Evolutionary conservation across 2,888 invertebrate genomes (phyloP), one percentile per base, ranked within the genome.

Genomic region (Ceraclea dissimilis): DNA sequence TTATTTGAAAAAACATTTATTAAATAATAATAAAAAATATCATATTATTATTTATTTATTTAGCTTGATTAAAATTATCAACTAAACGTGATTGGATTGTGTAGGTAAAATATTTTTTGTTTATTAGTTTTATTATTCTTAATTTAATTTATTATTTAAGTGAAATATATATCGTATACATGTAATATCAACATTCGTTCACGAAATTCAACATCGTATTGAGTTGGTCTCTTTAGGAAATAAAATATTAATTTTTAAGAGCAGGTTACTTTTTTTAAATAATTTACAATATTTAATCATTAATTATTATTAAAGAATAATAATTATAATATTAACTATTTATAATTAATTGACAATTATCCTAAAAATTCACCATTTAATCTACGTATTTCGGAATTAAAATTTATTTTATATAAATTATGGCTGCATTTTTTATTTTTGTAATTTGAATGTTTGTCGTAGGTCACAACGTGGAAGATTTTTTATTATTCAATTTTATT

Each of bases 261-360:
- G 5, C 13, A 39, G 13, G 13, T 16, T 16, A 39, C 26, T 10
- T 4, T 26, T 26, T 6, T 6, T 10, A 6, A 10, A 6, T 26
- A 39, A 8, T 39, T n/a, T 39, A 39, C 39, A 39, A 13, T 13
- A 39, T 39, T 39, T 8, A 6, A 31, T 31, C 11, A 31, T 31
- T 31, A 8, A 31, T 6, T n/a, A n/a, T 39, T 4, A 16, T 8
- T 26, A 26, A 26, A 26, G 10, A 26, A 8, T 39, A 39, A 13
- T 16, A 39, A n/a, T 39, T 16, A n/a, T 39, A 39, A 8, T 39
- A 8, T 39, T 60, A 60, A 52, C 56, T 58, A 58, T 53, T 47
- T 58, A 58, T 60, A 60, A 44, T 57, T 61, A 61, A 61, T 61
- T 61, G 61, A 61, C 61, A 59, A 58, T 61, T 58, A 58, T 55